Evolutionary conservation across 2,888 invertebrate genomes (phyloP).

Genomic region (Notocelia uddmanniana): DNA sequence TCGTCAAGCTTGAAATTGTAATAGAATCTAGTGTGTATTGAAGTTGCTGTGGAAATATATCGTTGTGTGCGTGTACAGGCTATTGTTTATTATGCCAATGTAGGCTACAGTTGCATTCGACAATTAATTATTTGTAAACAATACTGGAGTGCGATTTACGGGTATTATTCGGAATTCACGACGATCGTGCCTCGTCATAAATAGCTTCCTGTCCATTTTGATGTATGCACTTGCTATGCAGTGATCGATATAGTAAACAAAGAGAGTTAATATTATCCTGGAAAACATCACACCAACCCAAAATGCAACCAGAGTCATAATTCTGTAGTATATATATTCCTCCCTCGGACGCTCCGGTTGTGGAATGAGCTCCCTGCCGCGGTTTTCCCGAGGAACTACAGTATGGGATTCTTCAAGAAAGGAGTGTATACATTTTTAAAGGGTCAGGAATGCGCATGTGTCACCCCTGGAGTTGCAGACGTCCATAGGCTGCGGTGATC

Average conservation of each 20-base stretch:
- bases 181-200: slow-evolving; percentile 71
- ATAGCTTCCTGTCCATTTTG: slow-evolving; percentile 55
- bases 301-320: too few species aligned
- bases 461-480: too few species aligned
- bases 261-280: not conserved
- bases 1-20: not conserved
- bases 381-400: too few species aligned
- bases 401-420: too few species aligned
- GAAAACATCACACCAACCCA: not conserved
- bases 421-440: too few species aligned
- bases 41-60: slow-evolving; percentile 39
- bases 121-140: slow-evolving; percentile 85
- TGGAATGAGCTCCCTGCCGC: too few species aligned
- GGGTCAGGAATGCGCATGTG: too few species aligned
- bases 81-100: slow-evolving; percentile 80
- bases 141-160: slow-evolving; percentile 62
- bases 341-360: too few species aligned
- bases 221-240: slow-evolving; percentile 5
- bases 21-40: slow-evolving; percentile 55
- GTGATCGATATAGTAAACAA: not conserved
- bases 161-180: slow-evolving; percentile 56
- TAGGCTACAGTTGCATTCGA: slow-evolving; percentile 79
- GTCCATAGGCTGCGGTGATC: too few species aligned
- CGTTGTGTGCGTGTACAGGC: slow-evolving; percentile 68
- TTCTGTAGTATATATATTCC: too few species aligned